phyloP scores from a whole-genome alignment of 2,888 invertebrate genomes.

The Scaeva pyrastri region DNA sequence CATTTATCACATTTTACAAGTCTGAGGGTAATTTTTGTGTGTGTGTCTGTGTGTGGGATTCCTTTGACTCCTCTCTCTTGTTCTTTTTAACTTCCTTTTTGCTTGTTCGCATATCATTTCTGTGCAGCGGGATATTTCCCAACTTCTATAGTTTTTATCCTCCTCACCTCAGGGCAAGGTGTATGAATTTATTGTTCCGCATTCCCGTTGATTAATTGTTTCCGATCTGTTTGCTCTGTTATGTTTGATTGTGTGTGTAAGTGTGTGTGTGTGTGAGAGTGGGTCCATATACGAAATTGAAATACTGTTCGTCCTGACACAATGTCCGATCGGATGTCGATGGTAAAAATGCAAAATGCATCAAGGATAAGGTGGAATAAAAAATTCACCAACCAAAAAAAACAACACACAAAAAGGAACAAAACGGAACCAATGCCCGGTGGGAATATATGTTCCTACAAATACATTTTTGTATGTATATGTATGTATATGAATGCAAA shows the following conservation, averaged over 20 bases:
- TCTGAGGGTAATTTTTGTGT: constrained; percentile 41
- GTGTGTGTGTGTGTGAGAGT: neutral
- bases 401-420: neutral
- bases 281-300: constrained; percentile 59
- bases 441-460: constrained; percentile 50
- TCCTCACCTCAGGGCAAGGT: constrained; percentile 49
- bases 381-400: constrained; percentile 19
- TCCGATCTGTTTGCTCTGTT: constrained; percentile 57
- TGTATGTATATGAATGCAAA: neutral
- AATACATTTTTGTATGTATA: too few relatives aligned
- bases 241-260: neutral
- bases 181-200: constrained; percentile 72
- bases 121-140: neutral
- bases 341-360: constrained; percentile 50
- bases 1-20: constrained; percentile 73
- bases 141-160: neutral
- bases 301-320: constrained; percentile 70
- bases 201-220: constrained; percentile 73
- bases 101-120: neutral
- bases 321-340: constrained; percentile 73
- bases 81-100: constrained; percentile 24
- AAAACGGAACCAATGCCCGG: constrained; percentile 53
- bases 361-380: constrained; percentile 25
- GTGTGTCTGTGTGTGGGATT: constrained; percentile 9
- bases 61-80: constrained; percentile 23